A percentile compares a stretch with the other conserved stretches of the same genome.
Conservation (phyloP, 2,888 invertebrate species). For the Diadromus collaris region DNA sequence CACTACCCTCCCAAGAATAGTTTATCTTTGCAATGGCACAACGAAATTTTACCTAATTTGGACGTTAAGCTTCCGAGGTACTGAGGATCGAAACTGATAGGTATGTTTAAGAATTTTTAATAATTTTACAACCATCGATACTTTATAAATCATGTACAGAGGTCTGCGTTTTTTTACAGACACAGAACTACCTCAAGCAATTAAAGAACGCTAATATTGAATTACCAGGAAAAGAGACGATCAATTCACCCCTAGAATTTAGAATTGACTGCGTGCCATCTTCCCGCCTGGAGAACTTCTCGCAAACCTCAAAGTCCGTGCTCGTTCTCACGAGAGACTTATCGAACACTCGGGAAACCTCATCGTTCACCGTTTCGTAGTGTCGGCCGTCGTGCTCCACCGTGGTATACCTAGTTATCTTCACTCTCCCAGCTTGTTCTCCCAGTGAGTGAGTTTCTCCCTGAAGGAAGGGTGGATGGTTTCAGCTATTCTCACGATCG, state of each 20-base stretch:
- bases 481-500: slow-evolving; percentile 26
- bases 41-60: background rate
- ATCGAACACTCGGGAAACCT: slow-evolving; percentile 71
- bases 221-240: slow-evolving; percentile 73
- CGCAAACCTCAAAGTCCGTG: slow-evolving; percentile 73
- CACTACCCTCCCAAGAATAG: background rate
- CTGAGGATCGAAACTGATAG: background rate
- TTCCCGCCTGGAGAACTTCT: slow-evolving; percentile 74
- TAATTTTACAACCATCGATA: background rate
- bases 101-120: too few species aligned
- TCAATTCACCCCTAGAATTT: slow-evolving; percentile 71
- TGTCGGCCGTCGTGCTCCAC: slow-evolving; percentile 71
- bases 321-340: slow-evolving; percentile 73
- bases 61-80: background rate
- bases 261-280: slow-evolving; percentile 75
- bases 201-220: background rate
- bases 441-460: slow-evolving; percentile 51
- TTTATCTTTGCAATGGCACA: background rate
- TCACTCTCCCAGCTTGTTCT: slow-evolving; percentile 57
- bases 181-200: background rate
- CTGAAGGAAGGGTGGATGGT: slow-evolving; percentile 40
- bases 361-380: slow-evolving; percentile 72
- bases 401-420: slow-evolving; percentile 69
- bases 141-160: too few species aligned
- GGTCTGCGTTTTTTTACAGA: too few species aligned